Percentiles rank a stretch among this genome's conserved stretches.
Evolutionary conservation across 2,888 invertebrate genomes (phyloP).

Genomic region (Alviniconcha strummeri): DNA sequence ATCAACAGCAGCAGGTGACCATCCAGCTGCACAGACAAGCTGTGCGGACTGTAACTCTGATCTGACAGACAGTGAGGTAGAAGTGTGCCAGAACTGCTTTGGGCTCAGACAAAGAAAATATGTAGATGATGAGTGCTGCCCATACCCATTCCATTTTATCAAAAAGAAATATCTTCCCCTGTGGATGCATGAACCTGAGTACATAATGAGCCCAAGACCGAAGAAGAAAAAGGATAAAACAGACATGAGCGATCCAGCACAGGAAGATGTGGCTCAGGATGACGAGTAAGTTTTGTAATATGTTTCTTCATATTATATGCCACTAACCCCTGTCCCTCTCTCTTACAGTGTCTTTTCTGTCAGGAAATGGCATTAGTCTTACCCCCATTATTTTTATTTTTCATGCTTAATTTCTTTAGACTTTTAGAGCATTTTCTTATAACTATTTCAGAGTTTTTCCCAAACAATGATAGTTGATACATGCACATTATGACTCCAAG

Average conservation of each 20-base stretch:
- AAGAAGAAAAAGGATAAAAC: not conserved
- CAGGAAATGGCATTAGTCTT: too few relatives aligned
- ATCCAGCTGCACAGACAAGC: not conserved
- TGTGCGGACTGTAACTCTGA: slow-evolving; percentile 13
- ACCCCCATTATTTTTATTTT: too few relatives aligned
- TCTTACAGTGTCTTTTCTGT: too few relatives aligned
- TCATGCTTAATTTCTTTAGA: too few relatives aligned
- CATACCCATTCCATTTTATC: not conserved
- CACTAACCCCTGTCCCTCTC: too few relatives aligned
- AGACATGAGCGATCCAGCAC: not conserved
- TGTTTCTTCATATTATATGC: not conserved
- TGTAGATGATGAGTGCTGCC: not conserved
- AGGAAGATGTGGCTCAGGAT: not conserved
- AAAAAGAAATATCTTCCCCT: slow-evolving; percentile 31
- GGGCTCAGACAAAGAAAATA: not conserved
- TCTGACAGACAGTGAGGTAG: slow-evolving; percentile 20
- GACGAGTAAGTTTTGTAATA: not conserved
- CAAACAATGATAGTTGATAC: too few relatives aligned
- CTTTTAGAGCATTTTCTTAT: too few relatives aligned
- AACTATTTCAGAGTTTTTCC: too few relatives aligned
- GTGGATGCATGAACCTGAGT: slow-evolving; percentile 46
- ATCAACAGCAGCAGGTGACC: not conserved
- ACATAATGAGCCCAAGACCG: slow-evolving; percentile 40
- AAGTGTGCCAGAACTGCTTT: slow-evolving; percentile 19
- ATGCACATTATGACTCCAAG: too few relatives aligned